Evolutionary conservation across 2,888 invertebrate species (phyloP).

Genomic region (Drosophila sordidula): DNA sequence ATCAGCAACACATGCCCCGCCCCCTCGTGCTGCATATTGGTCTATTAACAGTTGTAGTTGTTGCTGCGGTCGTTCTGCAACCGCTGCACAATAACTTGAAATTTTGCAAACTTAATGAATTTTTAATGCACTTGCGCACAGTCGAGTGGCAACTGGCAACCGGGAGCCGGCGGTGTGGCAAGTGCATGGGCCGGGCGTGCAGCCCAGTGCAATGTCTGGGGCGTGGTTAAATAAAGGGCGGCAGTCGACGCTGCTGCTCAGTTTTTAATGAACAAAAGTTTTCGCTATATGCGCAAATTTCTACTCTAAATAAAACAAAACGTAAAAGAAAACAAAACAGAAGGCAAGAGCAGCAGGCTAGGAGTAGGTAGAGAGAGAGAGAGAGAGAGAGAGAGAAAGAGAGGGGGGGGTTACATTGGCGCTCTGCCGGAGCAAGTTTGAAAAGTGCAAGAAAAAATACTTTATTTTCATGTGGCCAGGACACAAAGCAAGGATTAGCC

Average conservation of each 20-base stretch:
- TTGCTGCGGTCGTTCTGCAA: conserved; percentile 64
- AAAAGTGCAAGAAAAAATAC: conserved; percentile 79
- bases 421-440: conserved; percentile 59
- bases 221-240: conserved; percentile 76
- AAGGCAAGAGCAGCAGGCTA: conserved; percentile 23
- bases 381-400: background rate
- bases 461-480: conserved; percentile 73
- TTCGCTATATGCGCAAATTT: conserved; percentile 68
- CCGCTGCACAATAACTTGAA: conserved; percentile 77
- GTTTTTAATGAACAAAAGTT: conserved; percentile 82
- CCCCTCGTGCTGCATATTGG: conserved; percentile 66
- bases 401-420: conserved; percentile 1
- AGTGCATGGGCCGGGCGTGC: conserved; percentile 36
- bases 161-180: conserved; percentile 31
- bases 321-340: conserved; percentile 23
- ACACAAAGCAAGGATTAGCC: conserved; percentile 79
- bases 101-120: conserved; percentile 84
- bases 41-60: conserved; percentile 79
- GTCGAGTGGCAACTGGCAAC: conserved; percentile 54
- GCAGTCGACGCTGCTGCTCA: conserved; percentile 50
- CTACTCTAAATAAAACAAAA: conserved; percentile 65
- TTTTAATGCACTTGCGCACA: conserved; percentile 84
- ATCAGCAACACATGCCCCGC: too few species aligned
- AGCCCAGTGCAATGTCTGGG: conserved; percentile 67
- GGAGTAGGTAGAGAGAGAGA: background rate